phyloP scores from a whole-genome alignment of 1,140 invertebrate genomes.

The Drosophila pruinosa region DNA sequence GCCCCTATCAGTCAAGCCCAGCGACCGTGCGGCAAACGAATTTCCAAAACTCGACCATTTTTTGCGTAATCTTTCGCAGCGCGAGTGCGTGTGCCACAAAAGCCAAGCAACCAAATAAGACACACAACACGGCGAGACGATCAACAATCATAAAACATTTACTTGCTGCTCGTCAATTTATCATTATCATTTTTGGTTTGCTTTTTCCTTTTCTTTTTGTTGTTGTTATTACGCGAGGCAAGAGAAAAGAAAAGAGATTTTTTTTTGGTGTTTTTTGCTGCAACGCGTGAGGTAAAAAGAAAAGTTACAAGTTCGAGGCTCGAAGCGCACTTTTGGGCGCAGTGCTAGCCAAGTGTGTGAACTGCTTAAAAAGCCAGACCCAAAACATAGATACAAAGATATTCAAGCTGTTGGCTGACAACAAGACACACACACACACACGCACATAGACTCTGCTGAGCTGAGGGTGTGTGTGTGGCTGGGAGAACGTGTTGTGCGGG shows the following conservation, averaged over 20 bases:
- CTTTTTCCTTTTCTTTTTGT: constrained; percentile 15
- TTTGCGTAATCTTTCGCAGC: constrained; percentile 32
- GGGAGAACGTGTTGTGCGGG: constrained; percentile 3
- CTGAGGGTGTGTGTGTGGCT: background rate
- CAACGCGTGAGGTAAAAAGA: constrained; percentile 19
- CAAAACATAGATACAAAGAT: constrained; percentile 14
- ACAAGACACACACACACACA: background rate
- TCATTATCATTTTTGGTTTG: background rate
- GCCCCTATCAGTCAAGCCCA: constrained; percentile 13
- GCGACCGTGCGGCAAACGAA: too few relatives aligned
- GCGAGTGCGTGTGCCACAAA: constrained; percentile 11
- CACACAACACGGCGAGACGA: background rate
- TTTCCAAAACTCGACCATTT: background rate
- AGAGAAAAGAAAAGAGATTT: background rate
- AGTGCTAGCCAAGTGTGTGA: constrained; percentile 16
- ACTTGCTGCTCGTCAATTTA: background rate
- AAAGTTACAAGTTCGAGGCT: constrained; percentile 16
- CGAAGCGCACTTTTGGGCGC: constrained; percentile 40
- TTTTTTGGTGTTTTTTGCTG: constrained; percentile 6
- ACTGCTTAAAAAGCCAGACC: constrained; percentile 11
- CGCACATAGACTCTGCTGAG: too few relatives aligned
- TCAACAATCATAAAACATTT: constrained; percentile 1
- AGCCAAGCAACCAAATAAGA: background rate
- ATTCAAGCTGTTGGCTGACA: background rate
- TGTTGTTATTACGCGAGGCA: too few relatives aligned